Evolutionary conservation across 2,888 invertebrate genomes (phyloP).

Genomic region (Osedax frankpressi): DNA sequence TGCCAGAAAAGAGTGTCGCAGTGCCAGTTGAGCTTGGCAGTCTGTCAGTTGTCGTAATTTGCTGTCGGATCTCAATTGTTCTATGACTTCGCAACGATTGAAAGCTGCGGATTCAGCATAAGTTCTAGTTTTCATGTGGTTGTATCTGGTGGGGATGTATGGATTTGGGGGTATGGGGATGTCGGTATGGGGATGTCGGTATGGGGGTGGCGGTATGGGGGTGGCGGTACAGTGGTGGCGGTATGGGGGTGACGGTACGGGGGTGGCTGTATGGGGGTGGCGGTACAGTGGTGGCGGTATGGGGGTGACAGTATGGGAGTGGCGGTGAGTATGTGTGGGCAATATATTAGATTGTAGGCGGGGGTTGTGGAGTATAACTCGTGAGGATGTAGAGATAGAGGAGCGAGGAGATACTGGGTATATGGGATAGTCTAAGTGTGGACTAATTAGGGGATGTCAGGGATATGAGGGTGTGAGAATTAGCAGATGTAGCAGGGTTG

Average conservation of each 20-base stretch:
- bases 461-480: too few species aligned
- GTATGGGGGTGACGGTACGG: background rate
- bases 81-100: slow-evolving; percentile 45
- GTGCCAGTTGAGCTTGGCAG: slow-evolving; percentile 45
- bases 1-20: slow-evolving; percentile 23
- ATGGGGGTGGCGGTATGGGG: too few species aligned
- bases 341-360: background rate
- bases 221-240: too few species aligned
- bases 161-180: background rate
- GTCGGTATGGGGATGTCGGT: background rate
- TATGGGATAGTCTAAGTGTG: too few species aligned
- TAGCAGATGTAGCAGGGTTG: too few species aligned
- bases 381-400: too few species aligned
- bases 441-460: too few species aligned
- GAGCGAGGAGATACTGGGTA: too few species aligned
- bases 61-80: slow-evolving; percentile 39
- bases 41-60: slow-evolving; percentile 43
- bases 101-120: slow-evolving; percentile 51
- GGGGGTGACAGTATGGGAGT: background rate
- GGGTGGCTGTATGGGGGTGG: background rate
- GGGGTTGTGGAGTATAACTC: too few species aligned
- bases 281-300: too few species aligned
- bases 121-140: slow-evolving; percentile 50
- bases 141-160: slow-evolving; percentile 41
- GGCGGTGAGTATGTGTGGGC: background rate